Evolutionary conservation across 2,888 invertebrate genomes (phyloP), one percentile per base, ranked within the genome.

Genomic region (Mermis nigrescens): DNA sequence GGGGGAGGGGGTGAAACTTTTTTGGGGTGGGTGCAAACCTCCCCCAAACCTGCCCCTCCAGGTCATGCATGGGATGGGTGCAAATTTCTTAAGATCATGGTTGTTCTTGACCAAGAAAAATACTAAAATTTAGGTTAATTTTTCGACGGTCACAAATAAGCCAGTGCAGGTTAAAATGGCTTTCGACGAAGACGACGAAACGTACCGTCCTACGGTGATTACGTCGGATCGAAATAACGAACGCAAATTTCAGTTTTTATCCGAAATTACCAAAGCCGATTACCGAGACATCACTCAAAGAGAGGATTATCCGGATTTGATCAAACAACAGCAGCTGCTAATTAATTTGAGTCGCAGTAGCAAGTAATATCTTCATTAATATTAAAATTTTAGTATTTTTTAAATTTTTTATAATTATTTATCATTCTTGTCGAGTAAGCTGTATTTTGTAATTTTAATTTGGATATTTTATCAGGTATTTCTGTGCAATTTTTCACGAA

Each of bases 181-280:
- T 7, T 27, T 19, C 15, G 46, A 12, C 31, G 32, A 29, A 26
- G 26, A 57, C 24, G 29, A 51, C 7, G 31, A 38, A 3, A 54
- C 46, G 28, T 31, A 3, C 29, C 19, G 57, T 19, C 57, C 55
- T 4, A 46, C 56, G 15, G 31, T 63, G 27, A 59, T 63, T 32
- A 63, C 61, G 7, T 54, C 64, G 22, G 82, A 84, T 72, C 80
- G 83, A 51, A 86, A 86, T 75, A 86, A 84, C 71, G 81, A 83
- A 67, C 83, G 82, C 77, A 88, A 87, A 75, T 86, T 86, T 75
- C 85, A 84, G 2, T 87, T 87, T 75, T 78, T 88, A 1, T 82
- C 85, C 46, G 81, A 83, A n/a, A 85, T 85, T 76, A 86, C 86
- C 32, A 81, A 83, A 66, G 84, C 86, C 51, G 87, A 88, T 77